Base-by-base conservation (phyloP, 2,888 invertebrate species). In the Cabera pusaria region DNA sequence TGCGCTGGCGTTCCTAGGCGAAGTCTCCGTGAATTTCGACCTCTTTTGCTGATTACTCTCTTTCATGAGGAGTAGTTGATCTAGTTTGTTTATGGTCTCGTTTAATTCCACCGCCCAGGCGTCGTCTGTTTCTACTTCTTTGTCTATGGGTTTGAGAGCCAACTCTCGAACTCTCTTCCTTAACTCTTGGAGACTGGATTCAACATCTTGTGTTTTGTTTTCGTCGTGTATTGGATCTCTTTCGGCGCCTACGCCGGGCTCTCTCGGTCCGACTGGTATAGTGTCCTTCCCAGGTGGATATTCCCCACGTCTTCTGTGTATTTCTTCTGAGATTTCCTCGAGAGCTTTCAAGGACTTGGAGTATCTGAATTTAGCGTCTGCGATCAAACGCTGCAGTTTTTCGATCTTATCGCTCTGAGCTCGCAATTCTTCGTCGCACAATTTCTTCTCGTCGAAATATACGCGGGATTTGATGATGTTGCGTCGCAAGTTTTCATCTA, bases 321-420 rank as follows among this genome's bases (percentile, higher is more conserved):
- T 97, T 67, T 97, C 96, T 81, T 97, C 97, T 4, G 97, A 97
- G 44, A 98, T 98, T 55, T 93, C 93, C 75, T 98, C 98, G 12
- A 98, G 89, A 49, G 94, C 93, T 52, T 94, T 93, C 23, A 98
- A 89, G 0, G 97, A 95, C 45, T 92, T 92, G 1, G 96, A 91
- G 78, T 98, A 98, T 25, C 94, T 92, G 48, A 84, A 90, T 76
- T 98, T 98, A 1, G 96, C 93, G 63, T 92, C 92, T 6, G 92
- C 90, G 26, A 98, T 95, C 31, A 94, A 93, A 36, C 92, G 91
- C 63, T 97, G 96, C 6, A 98, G 86, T 52, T 93, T 92, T 59
- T 95, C 94, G 7, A 97, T 96, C 63, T 95, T 93, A 52, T 92
- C 92, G 70, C 97, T 97, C 70, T 97, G 96, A 1, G 95, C 94